phyloP scores from a whole-genome alignment of 2,888 invertebrate genomes.

The Resseliella maxima region DNA sequence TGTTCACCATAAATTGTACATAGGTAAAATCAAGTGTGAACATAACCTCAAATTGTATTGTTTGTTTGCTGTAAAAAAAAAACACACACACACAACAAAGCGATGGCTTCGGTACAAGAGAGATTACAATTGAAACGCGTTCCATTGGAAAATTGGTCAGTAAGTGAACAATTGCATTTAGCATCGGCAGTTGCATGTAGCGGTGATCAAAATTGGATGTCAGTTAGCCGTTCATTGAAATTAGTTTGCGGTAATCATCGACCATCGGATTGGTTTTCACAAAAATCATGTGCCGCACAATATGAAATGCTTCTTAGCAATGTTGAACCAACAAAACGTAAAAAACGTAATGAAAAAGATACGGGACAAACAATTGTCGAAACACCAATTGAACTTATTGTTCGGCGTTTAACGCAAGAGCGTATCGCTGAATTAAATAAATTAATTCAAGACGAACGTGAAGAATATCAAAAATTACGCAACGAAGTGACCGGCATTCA shows the following conservation, averaged over 20 bases:
- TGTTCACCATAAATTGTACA: not conserved
- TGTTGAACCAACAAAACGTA: conserved; percentile 86
- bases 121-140: conserved; percentile 72
- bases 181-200: conserved; percentile 86
- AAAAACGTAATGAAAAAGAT: conserved; percentile 77
- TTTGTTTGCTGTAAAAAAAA: not conserved
- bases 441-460: conserved; percentile 76
- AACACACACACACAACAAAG: not conserved
- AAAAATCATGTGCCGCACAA: conserved; percentile 90
- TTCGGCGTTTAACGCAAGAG: conserved; percentile 81
- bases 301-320: conserved; percentile 85
- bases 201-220: conserved; percentile 93
- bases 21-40: not conserved
- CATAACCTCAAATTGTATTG: conserved; percentile 37
- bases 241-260: conserved; percentile 80
- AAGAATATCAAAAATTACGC: conserved; percentile 79
- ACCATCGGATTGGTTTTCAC: conserved; percentile 89
- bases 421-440: conserved; percentile 81
- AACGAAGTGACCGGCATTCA: conserved; percentile 69
- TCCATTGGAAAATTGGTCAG: conserved; percentile 86
- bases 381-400: conserved; percentile 83
- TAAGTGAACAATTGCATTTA: conserved; percentile 84
- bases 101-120: conserved; percentile 63
- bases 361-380: conserved; percentile 68
- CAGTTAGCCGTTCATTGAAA: conserved; percentile 83